These are phyloP conservation scores for Lacanobia oleracea DNA, from an alignment of 2,888 invertebrate species.

Conservation along the genomic window DNA sequence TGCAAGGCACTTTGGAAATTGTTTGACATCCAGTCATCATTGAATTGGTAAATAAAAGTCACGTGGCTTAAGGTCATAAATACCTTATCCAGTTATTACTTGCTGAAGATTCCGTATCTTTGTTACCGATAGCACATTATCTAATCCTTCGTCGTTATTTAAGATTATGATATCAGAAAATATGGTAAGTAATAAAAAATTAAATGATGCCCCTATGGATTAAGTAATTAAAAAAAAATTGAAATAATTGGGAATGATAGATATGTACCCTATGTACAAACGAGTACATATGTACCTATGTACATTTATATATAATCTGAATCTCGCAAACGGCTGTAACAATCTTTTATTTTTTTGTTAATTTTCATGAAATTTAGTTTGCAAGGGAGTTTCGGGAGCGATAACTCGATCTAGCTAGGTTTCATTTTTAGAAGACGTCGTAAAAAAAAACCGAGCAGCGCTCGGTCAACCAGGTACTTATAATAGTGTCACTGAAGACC, in stretches of 20 bases:
- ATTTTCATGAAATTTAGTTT: no score
- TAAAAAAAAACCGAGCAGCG: no score
- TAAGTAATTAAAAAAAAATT: slow-evolving; percentile 2
- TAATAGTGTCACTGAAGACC: no score
- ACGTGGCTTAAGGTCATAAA: slow-evolving; percentile 32
- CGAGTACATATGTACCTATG: no score
- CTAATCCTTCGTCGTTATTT: slow-evolving; percentile 61
- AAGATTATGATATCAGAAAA: slow-evolving; percentile 50
- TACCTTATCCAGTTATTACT: slow-evolving; percentile 27
- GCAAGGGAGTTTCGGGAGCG: no score
- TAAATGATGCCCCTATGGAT: slow-evolving; percentile 19
- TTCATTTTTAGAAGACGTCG: no score
- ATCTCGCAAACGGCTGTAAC: no score
- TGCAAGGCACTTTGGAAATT: background rate
- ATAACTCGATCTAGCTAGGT: no score
- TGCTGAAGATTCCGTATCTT: slow-evolving; percentile 47
- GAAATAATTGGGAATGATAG: background rate
- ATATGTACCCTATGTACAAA: no score
- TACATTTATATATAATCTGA: no score
- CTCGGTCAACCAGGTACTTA: no score
- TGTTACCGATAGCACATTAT: slow-evolving; percentile 53
- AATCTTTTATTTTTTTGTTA: no score
- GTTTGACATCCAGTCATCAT: background rate
- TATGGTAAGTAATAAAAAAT: slow-evolving; percentile 32
- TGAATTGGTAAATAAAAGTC: slow-evolving; percentile 30